Evolutionary conservation across 2,888 invertebrate species (phyloP).

Genomic region (Tenodera sinensis): DNA sequence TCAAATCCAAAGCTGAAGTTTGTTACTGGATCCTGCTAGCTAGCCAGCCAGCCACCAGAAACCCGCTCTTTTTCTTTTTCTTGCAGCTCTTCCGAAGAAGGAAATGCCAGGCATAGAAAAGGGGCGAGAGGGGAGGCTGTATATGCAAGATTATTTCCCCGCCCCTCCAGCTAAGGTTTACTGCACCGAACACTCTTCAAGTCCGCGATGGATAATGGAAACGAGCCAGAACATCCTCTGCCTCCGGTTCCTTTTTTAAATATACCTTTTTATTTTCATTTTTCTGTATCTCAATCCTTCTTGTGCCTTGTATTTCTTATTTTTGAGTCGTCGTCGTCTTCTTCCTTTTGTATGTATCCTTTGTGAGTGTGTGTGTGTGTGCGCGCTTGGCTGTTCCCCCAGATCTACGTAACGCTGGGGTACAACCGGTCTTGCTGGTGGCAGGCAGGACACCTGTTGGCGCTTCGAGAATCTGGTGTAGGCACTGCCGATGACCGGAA

Average conservation of each 20-base stretch:
- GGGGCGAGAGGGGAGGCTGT: neutral
- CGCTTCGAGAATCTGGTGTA: neutral
- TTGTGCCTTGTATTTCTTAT: neutral
- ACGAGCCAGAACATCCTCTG: neutral
- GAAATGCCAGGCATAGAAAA: conserved; percentile 12
- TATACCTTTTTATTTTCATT: conserved; percentile 2
- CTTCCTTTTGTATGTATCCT: neutral
- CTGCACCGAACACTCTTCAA: neutral
- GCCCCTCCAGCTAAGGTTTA: neutral
- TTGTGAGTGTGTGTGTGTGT: neutral
- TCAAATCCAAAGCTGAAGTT: neutral
- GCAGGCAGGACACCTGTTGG: neutral
- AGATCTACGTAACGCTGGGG: neutral
- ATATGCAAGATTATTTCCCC: neutral
- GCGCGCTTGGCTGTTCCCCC: neutral
- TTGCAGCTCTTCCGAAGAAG: conserved; percentile 5
- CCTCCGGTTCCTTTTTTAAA: conserved; percentile 16
- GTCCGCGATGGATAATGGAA: neutral
- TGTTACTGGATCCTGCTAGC: neutral
- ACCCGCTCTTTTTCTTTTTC: neutral
- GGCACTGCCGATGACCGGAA: neutral
- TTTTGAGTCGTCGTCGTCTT: neutral
- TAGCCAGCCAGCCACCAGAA: neutral
- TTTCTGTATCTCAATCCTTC: neutral
- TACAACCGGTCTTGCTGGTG: neutral